Percentiles rank a stretch among this genome's conserved stretches.
These are phyloP conservation scores for Cydia splendana DNA, from an alignment of 1,140 invertebrate genomes.

Conservation along the genomic window DNA sequence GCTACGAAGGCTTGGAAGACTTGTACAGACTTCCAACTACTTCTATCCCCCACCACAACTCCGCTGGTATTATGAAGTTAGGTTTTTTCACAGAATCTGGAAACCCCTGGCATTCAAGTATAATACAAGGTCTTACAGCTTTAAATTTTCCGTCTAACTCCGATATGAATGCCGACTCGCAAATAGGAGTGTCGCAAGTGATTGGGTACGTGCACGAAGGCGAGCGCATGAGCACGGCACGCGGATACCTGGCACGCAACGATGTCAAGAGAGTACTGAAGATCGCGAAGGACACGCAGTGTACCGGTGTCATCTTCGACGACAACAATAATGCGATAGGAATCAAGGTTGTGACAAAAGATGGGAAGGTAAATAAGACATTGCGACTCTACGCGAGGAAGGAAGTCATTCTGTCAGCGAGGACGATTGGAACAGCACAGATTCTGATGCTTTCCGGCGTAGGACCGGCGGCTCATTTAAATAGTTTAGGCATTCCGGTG, in stretches of 20 bases:
- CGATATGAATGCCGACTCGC: slow-evolving; percentile 80
- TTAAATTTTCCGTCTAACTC: slow-evolving; percentile 58
- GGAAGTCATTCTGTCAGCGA: slow-evolving; percentile 87
- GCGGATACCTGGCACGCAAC: slow-evolving; percentile 46
- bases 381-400: slow-evolving; percentile 68
- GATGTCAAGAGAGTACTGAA: slow-evolving; percentile 84
- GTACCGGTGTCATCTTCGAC: slow-evolving; percentile 87
- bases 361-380: neutral
- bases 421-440: slow-evolving; percentile 85
- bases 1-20: slow-evolving; percentile 53
- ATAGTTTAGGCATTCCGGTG: slow-evolving; percentile 80
- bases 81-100: slow-evolving; percentile 81
- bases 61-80: slow-evolving; percentile 80
- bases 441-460: slow-evolving; percentile 87
- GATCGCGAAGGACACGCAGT: slow-evolving; percentile 84
- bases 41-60: slow-evolving; percentile 77
- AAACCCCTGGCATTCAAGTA: slow-evolving; percentile 72
- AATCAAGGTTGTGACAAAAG: neutral
- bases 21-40: slow-evolving; percentile 42
- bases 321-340: slow-evolving; percentile 71
- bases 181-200: slow-evolving; percentile 78
- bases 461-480: slow-evolving; percentile 82
- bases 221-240: slow-evolving; percentile 52
- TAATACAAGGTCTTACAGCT: slow-evolving; percentile 78
- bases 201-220: slow-evolving; percentile 52